Percentiles rank a stretch among this genome's conserved stretches.
Conservation (phyloP, 23 tunicate species). For the Halocynthia aurantium region DNA sequence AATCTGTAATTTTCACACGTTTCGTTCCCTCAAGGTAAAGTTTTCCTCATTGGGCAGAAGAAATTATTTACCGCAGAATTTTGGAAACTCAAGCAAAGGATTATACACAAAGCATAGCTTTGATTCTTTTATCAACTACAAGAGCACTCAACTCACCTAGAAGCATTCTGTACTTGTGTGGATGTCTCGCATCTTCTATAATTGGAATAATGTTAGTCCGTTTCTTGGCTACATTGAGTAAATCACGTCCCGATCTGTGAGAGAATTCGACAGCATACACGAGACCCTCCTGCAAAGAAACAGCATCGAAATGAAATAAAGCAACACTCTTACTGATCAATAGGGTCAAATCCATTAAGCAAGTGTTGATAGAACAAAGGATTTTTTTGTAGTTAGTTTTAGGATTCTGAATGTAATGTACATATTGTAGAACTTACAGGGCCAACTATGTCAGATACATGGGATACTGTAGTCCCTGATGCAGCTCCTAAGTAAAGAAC, state of each 20-base stretch:
- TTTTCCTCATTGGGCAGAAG: no score
- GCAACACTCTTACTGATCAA: neutral
- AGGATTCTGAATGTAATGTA: neutral
- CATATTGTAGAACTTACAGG: slow-evolving; percentile 58
- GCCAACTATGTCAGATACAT: slow-evolving; percentile 95
- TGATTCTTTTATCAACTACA: no score
- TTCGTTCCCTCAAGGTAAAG: no score
- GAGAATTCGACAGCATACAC: slow-evolving; percentile 99
- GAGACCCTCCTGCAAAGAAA: slow-evolving; percentile 63
- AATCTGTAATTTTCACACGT: no score
- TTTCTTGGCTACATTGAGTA: slow-evolving; percentile 92
- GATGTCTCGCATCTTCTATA: slow-evolving; percentile 96
- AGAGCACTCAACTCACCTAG: slow-evolving; percentile 49
- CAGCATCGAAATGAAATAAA: neutral
- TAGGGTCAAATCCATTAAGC: neutral
- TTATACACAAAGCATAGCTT: no score
- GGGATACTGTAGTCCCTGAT: slow-evolving; percentile 96
- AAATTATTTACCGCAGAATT: no score
- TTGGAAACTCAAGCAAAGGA: no score
- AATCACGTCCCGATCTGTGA: slow-evolving; percentile 97
- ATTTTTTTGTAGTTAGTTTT: neutral
- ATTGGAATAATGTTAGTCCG: slow-evolving; percentile 90
- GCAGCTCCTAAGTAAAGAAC: slow-evolving; percentile 95
- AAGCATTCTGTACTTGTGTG: slow-evolving; percentile 96
- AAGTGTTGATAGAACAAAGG: no score